Conservation (phyloP, 2,797 vertebrate species). For the Ptychadena robeensis region DNA sequence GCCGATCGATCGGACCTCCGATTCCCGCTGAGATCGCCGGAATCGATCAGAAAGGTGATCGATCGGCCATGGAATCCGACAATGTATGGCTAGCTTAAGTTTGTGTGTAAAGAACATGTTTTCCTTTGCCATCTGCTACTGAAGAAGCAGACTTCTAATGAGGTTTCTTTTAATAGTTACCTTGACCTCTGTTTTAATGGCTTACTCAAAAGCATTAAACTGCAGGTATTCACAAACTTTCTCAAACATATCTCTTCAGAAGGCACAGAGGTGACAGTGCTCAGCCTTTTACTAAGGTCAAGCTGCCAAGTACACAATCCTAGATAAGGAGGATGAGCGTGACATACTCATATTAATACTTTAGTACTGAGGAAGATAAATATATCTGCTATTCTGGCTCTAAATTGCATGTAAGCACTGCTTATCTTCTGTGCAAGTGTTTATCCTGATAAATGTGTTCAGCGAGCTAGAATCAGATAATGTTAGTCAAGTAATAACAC, state of each 20-base stretch:
- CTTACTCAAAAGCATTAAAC: neutral
- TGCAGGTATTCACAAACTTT: conserved; percentile 5
- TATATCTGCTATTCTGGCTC: conserved; percentile 18
- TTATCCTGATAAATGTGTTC: conserved; percentile 43
- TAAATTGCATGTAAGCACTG: conserved; percentile 34
- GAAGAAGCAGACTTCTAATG: neutral
- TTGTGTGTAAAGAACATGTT: conserved; percentile 8
- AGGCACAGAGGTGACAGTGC: neutral
- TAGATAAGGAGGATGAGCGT: conserved; percentile 28
- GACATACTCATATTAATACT: conserved; percentile 20
- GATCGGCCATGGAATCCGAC: too few species aligned
- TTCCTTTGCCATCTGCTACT: neutral
- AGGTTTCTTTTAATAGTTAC: neutral
- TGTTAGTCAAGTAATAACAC: conserved; percentile 31
- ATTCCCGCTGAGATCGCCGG: too few species aligned
- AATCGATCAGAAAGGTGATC: too few species aligned
- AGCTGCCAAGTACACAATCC: neutral
- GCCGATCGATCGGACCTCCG: too few species aligned
- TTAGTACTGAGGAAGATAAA: conserved; percentile 37
- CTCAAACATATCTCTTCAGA: neutral
- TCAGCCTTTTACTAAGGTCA: conserved; percentile 7
- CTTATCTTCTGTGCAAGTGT: conserved; percentile 39
- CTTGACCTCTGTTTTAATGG: neutral
- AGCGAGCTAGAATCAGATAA: conserved; percentile 27
- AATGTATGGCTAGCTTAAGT: too few species aligned